Evolutionary conservation across 2,888 invertebrate species (phyloP), one percentile per base, ranked within the genome.

Genomic region (Rhagonycha fulva): DNA sequence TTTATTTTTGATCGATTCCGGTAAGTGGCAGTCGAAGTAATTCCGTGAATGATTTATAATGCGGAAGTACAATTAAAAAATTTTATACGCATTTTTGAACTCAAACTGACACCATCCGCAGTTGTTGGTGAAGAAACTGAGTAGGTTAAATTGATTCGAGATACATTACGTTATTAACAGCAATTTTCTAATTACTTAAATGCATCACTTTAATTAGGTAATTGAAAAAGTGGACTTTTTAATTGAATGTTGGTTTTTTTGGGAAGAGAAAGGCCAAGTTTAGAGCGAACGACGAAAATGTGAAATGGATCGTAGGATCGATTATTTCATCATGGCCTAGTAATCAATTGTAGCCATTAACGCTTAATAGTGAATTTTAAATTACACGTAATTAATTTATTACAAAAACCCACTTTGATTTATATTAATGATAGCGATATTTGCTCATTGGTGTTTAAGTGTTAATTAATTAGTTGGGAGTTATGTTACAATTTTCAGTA

Each of bases 311-410:
- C 73, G 62, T 26, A 32, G 23, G 62, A 63, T 47, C 28, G 63
- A 70, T 74, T 63, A 30, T 62, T 74, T 60, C 60, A 24, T 66
- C 70, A 19, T 47, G 60, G 28, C 70, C 74, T 70, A 74, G 70
- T 67, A 74, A 74, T 74, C 74, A 74, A 67, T 23, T 28, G 66
- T 66, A 23, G 60, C 74, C 70, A 74, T 74, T 74, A 74, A 70
- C 66, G 69, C 62, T 70, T 70, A 61, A 69, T 69, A 67, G 70
- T 74, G 70, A 70, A 74, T 67, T 70, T 70, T 63, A 67, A 70
- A 74, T 74, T 74, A 70, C 70, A 74, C 66, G 70, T 70, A 69
- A 74, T 74, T 74, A 74, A 74, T 70, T 69, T 69, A 69, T 62
- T 47, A 47, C 47, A n/a, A 63, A 74, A 74, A 70, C 74, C 63